Conservation (phyloP, 2,888 invertebrate genomes). For the Petrophora chlorosata region DNA sequence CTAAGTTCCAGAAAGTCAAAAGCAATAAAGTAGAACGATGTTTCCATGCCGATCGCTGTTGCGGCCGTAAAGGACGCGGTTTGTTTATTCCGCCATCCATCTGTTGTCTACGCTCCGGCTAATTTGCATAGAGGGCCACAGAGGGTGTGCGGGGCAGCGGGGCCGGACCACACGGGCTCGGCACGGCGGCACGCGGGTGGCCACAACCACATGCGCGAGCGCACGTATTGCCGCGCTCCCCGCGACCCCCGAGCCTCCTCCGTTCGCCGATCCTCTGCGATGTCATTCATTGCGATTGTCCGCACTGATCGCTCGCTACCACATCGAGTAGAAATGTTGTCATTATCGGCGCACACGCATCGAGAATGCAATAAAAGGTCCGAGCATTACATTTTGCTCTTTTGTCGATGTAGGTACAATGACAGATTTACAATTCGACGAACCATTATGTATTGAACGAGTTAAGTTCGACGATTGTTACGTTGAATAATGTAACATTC, state of each 20-base stretch:
- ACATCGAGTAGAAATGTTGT: conserved; percentile 78
- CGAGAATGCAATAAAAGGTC: conserved; percentile 69
- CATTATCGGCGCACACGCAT: conserved; percentile 77
- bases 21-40: conserved; percentile 16
- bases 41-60: conserved; percentile 38
- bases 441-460: conserved; percentile 36
- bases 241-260: conserved; percentile 31
- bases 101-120: conserved; percentile 82
- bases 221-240: conserved; percentile 62
- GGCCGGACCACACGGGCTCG: conserved; percentile 83
- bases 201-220: conserved; percentile 78
- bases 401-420: conserved; percentile 48
- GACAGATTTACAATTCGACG: conserved; percentile 57
- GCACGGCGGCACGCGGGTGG: conserved; percentile 83
- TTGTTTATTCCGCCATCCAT: conserved; percentile 84
- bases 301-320: conserved; percentile 74
- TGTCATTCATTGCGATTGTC: conserved; percentile 83
- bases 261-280: conserved; percentile 53
- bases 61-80: conserved; percentile 72
- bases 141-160: conserved; percentile 46
- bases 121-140: conserved; percentile 81
- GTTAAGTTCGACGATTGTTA: conserved; percentile 40
- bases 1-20: neutral
- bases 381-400: conserved; percentile 55
- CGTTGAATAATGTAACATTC: conserved; percentile 47